Base-by-base conservation (phyloP, 2,888 invertebrate genomes). In the Eulithis testata region DNA sequence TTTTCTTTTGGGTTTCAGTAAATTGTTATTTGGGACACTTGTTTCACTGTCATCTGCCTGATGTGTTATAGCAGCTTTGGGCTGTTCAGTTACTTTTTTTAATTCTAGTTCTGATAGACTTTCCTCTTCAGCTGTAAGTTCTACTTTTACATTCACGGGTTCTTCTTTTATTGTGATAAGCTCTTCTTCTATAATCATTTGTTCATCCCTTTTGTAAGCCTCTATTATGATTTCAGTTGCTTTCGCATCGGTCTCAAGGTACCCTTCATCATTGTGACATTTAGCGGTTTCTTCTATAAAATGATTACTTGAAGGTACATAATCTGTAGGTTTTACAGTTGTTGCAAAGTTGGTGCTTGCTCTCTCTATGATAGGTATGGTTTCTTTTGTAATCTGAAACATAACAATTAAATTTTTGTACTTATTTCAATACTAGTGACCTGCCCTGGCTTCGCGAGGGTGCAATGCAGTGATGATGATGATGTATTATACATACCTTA, bases 321-420 rank as follows among this genome's bases (percentile, higher is more conserved):
- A 21, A 21, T 44, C 45, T 45, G 53, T 53, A n/a, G 60, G 45
- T 9, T 53, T 53, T 37, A 60, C 12, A 4, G 36, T 49, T 56
- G 57, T 49, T 2, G 57, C 47, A 31, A 60, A 60, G 37, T 37
- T 50, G 54, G 31, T 47, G 1, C 43, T 14, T 57, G 40, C 56
- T 31, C 56, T 47, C 47, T 56, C 50, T 40, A 62, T 21, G 1
- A 49, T 40, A 55, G 55, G 45, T 43, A 65, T 14, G 0, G 40
- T 44, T 31, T 45, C 51, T 40, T 55, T 51, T 5, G 60, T 14
- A 27, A 65, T 44, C 65, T 65, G 65, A 31, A 65, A 65, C 44
- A 51, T 49, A 63, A 55, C 3, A 44, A 14, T 21, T 45, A 21
- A 21, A 21, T 21, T 21, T 1, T 21, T 21, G 21, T 21, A 21